Base-by-base conservation (phyloP, 2,113 vertebrate genomes). In the Paramormyrops kingsleyae region DNA sequence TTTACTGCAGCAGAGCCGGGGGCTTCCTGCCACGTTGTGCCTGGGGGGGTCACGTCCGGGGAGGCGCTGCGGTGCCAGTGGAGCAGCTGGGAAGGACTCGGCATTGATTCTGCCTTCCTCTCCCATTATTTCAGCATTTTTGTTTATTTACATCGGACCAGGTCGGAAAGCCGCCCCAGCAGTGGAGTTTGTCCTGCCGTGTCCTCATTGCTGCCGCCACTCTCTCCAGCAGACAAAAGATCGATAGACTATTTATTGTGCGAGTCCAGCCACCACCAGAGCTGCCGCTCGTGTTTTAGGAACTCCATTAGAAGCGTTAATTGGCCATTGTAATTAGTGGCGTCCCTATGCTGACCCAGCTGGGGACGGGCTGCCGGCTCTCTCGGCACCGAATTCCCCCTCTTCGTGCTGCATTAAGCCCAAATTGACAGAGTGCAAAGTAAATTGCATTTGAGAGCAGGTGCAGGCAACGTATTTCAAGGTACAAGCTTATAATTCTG, bases 201-300 rank as follows among this genome's bases (percentile, higher is more conserved):
- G 53, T 50, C 44, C 15, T 31, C 19, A 3, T 1, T 17, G 4
- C 2, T 7, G 21, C 31, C 19, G 3, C 52, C n/a, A 9, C 70
- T 5, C 44, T 19, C 15, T 24, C 27, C 12, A 6, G 7, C 59
- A 4, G 3, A 24, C 50, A 0, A 56, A n/a, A 56, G 50, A 44
- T 89, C 88, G 35, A 53, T 56, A 27, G 24, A 74, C 70, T 52
- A 46, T 89, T 89, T 89, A 89, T 44, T 50, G 35, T 9, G 21
- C n/a, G 88, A 83, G 70, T 35, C 35, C 74, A 44, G 70, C 74
- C 49, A 12, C 74, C 74, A 3, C n/a, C 10, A 1, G 35, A 21
- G n/a, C 21, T 46, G 42, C 52, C 19, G 35, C 39, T 47, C 19
- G 50, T 46, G 49, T 35, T 31, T 59, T 66, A 47, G 2, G 27